phyloP scores from a whole-genome alignment of 2,888 invertebrate species.

The Tinea semifulvella region DNA sequence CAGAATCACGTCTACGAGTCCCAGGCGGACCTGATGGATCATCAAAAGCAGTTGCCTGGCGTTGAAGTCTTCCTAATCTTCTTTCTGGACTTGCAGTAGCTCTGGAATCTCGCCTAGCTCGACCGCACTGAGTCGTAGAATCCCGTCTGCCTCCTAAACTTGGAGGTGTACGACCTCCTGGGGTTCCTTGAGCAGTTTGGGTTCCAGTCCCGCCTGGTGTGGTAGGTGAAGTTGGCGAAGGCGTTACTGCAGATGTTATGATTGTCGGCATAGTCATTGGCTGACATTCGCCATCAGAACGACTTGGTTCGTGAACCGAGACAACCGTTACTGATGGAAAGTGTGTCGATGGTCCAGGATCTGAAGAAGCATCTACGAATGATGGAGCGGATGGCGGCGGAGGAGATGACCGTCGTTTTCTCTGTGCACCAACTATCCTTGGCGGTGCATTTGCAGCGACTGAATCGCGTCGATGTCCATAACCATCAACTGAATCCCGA shows the following conservation, averaged over 20 bases:
- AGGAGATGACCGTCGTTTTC: constrained; percentile 59
- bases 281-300: constrained; percentile 71
- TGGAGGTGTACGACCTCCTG: constrained; percentile 48
- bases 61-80: constrained; percentile 76
- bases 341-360: constrained; percentile 68
- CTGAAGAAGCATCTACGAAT: constrained; percentile 69
- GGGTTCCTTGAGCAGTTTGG: constrained; percentile 36
- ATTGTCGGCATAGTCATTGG: constrained; percentile 78
- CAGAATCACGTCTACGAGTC: constrained; percentile 77
- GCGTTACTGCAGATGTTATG: constrained; percentile 83
- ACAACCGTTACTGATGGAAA: constrained; percentile 58
- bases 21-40: constrained; percentile 81
- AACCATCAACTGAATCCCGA: constrained; percentile 74
- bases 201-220: constrained; percentile 33
- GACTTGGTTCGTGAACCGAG: constrained; percentile 54
- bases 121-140: constrained; percentile 85
- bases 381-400: constrained; percentile 54
- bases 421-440: constrained; percentile 70
- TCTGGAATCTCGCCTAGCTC: constrained; percentile 73
- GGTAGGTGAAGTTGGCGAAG: constrained; percentile 83
- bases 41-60: constrained; percentile 91
- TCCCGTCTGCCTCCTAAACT: constrained; percentile 73
- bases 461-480: constrained; percentile 76
- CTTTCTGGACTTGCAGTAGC: constrained; percentile 73
- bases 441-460: constrained; percentile 64